phyloP scores from a whole-genome alignment of 2,797 vertebrate species.

The Prunella strophiata region DNA sequence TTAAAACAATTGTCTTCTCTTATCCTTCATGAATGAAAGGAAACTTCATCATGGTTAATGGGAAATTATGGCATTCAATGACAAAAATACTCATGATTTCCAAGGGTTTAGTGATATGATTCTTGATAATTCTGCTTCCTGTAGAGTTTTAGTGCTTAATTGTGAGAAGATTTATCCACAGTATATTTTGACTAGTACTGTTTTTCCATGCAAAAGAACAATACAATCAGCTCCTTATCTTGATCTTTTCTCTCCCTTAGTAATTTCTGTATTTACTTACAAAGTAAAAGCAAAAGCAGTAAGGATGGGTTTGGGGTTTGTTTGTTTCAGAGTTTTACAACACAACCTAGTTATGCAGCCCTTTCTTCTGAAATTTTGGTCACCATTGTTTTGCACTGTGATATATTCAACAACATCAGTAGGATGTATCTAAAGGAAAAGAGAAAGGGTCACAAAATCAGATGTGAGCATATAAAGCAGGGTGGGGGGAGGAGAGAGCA shows the following conservation, averaged over 20 bases:
- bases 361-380: not conserved
- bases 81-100: not conserved
- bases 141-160: not conserved
- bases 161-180: conserved; percentile 27
- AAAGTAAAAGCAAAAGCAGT: not conserved
- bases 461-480: not conserved
- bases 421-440: not conserved
- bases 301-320: not conserved
- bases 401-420: not conserved
- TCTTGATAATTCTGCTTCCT: not conserved
- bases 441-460: not conserved
- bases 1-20: not conserved
- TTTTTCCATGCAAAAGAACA: not conserved
- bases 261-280: not conserved
- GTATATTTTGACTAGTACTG: not conserved
- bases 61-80: not conserved
- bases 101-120: not conserved
- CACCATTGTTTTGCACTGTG: not conserved
- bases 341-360: not conserved
- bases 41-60: not conserved
- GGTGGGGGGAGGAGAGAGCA: not conserved
- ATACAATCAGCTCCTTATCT: not conserved
- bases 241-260: not conserved
- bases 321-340: not conserved
- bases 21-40: not conserved